Evolutionary conservation across 2,797 vertebrate genomes (phyloP).

Genomic region (Acanthiza pusilla): DNA sequence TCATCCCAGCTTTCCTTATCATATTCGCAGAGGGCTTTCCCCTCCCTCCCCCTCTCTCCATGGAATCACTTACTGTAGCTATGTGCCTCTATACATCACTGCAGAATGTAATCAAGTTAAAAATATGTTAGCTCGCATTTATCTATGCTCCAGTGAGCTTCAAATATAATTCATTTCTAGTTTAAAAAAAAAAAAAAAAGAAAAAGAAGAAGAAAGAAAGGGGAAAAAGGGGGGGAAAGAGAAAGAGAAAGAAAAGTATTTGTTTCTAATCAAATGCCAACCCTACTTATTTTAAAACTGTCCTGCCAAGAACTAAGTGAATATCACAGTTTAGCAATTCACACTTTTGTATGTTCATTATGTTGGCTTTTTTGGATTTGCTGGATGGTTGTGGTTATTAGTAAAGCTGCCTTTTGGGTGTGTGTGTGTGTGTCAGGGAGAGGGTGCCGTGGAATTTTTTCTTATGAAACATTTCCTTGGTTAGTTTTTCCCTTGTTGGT

Average conservation of each 20-base stretch:
- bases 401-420: neutral
- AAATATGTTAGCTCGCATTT: conserved; percentile 48
- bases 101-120: conserved; percentile 48
- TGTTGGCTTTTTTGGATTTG: neutral
- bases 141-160: neutral
- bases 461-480: neutral
- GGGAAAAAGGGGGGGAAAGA: no score
- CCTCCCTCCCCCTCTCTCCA: neutral
- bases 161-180: conserved; percentile 1
- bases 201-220: no score
- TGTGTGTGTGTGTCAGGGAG: neutral
- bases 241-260: neutral
- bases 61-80: conserved; percentile 54
- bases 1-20: conserved; percentile 79
- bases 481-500: conserved; percentile 25
- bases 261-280: conserved; percentile 14
- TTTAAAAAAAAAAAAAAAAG: neutral
- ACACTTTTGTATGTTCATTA: neutral
- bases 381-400: conserved; percentile 9
- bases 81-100: conserved; percentile 48
- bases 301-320: conserved; percentile 22
- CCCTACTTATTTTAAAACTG: neutral
- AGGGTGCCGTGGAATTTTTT: neutral
- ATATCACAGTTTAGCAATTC: conserved; percentile 9
- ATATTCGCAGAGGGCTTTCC: conserved; percentile 34